phyloP scores from a whole-genome alignment of 2,113 vertebrate genomes.

The Narcine bancroftii region DNA sequence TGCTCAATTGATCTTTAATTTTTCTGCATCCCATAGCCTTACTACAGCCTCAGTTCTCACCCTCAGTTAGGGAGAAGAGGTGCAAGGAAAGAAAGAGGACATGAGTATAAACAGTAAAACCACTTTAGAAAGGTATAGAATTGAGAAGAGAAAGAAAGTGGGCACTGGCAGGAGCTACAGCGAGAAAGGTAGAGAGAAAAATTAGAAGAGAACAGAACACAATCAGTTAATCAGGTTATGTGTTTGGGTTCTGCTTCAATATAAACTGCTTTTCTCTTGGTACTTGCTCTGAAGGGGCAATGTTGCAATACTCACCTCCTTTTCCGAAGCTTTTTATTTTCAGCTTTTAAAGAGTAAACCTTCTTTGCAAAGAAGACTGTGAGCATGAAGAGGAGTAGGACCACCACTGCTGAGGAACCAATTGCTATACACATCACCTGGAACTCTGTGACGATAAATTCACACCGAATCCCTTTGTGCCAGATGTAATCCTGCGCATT shows the following conservation, averaged over 20 bases:
- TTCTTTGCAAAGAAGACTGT: conserved; percentile 96
- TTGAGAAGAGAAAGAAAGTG: background rate
- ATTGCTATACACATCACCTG: conserved; percentile 94
- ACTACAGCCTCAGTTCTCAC: background rate
- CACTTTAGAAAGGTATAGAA: background rate
- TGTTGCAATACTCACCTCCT: conserved; percentile 71
- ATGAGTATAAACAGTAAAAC: background rate
- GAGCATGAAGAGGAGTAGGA: conserved; percentile 96
- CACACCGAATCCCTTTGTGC: conserved; percentile 90
- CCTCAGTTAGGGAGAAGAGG: background rate
- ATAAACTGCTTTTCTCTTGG: background rate
- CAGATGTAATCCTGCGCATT: conserved; percentile 97
- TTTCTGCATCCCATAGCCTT: background rate
- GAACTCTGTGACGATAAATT: conserved; percentile 94
- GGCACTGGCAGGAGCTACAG: background rate
- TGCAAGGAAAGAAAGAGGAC: background rate
- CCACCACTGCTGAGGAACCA: conserved; percentile 76
- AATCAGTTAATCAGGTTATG: background rate
- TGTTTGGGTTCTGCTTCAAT: background rate
- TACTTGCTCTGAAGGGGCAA: background rate
- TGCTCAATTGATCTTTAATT: background rate
- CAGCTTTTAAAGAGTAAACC: conserved; percentile 90
- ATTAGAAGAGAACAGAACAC: background rate
- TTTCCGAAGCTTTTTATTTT: conserved; percentile 89
- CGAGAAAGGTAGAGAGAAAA: background rate